phyloP scores from a whole-genome alignment of 2,888 invertebrate species.

The Himalopsyche anomala region DNA sequence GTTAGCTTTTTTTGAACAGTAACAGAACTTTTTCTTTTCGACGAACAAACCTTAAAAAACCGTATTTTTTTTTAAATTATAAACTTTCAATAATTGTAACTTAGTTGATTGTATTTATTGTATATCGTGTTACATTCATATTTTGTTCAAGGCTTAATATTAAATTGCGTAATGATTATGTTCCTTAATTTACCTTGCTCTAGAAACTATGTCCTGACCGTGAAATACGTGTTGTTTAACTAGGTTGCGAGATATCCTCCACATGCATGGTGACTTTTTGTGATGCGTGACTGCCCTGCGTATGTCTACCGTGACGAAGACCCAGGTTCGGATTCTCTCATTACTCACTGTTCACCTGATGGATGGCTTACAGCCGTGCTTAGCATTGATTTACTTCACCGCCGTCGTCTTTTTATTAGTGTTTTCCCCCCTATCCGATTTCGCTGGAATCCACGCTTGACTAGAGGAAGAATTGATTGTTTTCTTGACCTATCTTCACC shows the following conservation, averaged over 20 bases:
- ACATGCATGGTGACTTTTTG: slow-evolving; percentile 47
- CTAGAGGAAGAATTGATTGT: slow-evolving; percentile 18
- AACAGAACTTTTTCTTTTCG: no score
- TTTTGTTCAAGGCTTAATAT: no score
- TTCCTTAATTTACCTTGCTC: no score
- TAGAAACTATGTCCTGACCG: background rate
- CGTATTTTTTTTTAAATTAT: no score
- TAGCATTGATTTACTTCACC: slow-evolving; percentile 62
- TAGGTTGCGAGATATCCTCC: background rate
- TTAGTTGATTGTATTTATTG: no score
- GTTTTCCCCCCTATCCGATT: slow-evolving; percentile 36
- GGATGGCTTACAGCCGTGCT: slow-evolving; percentile 61
- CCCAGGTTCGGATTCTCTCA: slow-evolving; percentile 63
- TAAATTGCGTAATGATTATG: no score
- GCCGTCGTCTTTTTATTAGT: slow-evolving; percentile 47
- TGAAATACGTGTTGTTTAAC: slow-evolving; percentile 15
- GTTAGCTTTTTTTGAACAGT: no score
- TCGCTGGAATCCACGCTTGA: slow-evolving; percentile 30
- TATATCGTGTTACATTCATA: no score
- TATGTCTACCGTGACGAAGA: slow-evolving; percentile 52
- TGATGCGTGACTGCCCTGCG: slow-evolving; percentile 51
- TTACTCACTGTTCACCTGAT: slow-evolving; percentile 64
- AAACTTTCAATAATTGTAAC: no score
- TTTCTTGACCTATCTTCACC: slow-evolving; percentile 32
- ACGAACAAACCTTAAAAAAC: no score